phyloP scores from a whole-genome alignment of 2,797 vertebrate genomes.

The Danio choprae region DNA sequence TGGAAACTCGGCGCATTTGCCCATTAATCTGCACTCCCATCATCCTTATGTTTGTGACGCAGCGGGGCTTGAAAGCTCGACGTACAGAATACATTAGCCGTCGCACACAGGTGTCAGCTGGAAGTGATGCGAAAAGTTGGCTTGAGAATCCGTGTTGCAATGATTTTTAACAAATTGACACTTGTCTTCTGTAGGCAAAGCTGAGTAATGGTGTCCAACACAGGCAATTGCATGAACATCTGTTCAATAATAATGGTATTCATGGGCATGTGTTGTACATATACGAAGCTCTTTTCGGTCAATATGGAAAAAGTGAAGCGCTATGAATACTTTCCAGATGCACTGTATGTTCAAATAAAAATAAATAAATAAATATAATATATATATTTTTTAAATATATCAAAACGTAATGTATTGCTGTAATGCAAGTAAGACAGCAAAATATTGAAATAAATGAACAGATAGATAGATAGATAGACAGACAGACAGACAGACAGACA shows the following conservation, averaged over 20 bases:
- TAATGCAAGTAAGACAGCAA: no score
- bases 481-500: no score
- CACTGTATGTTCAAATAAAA: no score
- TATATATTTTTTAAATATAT: no score
- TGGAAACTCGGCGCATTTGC: constrained; percentile 58
- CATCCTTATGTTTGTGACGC: constrained; percentile 63
- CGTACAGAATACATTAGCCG: constrained; percentile 58
- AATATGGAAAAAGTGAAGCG: no score
- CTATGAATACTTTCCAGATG: no score
- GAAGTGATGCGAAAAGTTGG: constrained; percentile 26
- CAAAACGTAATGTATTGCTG: no score
- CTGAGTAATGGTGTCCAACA: background rate
- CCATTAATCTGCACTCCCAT: constrained; percentile 66
- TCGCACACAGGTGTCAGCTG: constrained; percentile 22
- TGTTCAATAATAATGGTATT: background rate
- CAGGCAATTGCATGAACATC: background rate
- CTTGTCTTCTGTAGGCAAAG: no score
- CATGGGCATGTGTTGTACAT: background rate
- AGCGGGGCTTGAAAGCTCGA: constrained; percentile 52
- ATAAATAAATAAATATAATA: no score
- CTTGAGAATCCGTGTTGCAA: constrained; percentile 33
- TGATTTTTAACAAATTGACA: constrained; percentile 13
- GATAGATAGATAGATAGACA: no score
- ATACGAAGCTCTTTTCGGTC: background rate
- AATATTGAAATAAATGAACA: no score